Conservation (phyloP, 1,140 invertebrate genomes). For the Ectropis grisescens region DNA sequence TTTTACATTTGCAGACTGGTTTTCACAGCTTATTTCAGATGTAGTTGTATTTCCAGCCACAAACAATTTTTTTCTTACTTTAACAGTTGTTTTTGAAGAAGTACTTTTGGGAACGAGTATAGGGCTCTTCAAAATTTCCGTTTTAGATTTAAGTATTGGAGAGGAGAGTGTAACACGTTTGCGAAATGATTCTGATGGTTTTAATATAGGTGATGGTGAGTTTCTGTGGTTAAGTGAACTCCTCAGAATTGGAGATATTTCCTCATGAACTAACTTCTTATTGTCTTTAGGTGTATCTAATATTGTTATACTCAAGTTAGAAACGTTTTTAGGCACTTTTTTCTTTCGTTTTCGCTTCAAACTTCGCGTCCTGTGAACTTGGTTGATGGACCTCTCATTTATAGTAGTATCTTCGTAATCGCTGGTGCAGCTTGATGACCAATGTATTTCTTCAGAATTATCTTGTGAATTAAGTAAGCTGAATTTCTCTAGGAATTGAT, state of each 20-base stretch:
- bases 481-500: slow-evolving; percentile 33
- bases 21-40: too few relatives aligned
- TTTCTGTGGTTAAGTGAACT: too few relatives aligned
- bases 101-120: slow-evolving; percentile 16
- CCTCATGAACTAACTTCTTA: neutral
- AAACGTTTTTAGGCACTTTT: slow-evolving; percentile 26
- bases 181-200: too few relatives aligned
- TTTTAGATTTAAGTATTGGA: slow-evolving; percentile 9
- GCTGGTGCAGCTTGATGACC: slow-evolving; percentile 43
- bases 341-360: slow-evolving; percentile 42
- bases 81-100: slow-evolving; percentile 17
- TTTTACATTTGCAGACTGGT: too few relatives aligned
- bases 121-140: slow-evolving; percentile 16
- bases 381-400: slow-evolving; percentile 10
- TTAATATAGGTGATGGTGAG: too few relatives aligned
- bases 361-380: slow-evolving; percentile 8
- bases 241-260: slow-evolving; percentile 28
- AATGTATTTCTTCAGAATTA: slow-evolving; percentile 36
- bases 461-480: slow-evolving; percentile 39
- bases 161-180: too few relatives aligned
- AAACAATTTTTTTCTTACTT: slow-evolving; percentile 37
- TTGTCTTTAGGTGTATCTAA: slow-evolving; percentile 8
- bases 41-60: too few relatives aligned
- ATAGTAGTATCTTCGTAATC: slow-evolving; percentile 26
- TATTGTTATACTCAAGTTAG: slow-evolving; percentile 36